A percentile compares a stretch with the other conserved stretches of the same genome.
Evolutionary conservation across 2,888 invertebrate species (phyloP).

Genomic region (Germaria angustata): DNA sequence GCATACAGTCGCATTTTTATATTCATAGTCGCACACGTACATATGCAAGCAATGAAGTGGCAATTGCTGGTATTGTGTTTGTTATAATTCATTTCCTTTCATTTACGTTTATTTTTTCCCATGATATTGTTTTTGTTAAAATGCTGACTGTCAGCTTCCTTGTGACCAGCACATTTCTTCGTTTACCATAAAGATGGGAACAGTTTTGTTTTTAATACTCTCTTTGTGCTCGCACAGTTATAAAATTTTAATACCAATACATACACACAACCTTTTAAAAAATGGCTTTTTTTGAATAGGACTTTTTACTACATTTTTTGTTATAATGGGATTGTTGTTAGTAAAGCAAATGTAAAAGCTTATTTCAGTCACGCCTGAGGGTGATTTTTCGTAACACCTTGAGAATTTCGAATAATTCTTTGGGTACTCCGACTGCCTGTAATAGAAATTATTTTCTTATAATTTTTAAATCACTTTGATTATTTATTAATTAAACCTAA

Average conservation of each 20-base stretch:
- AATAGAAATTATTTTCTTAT: too few relatives aligned
- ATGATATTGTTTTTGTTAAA: constrained; percentile 34
- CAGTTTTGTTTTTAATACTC: constrained; percentile 37
- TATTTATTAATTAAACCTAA: too few relatives aligned
- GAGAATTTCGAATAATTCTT: too few relatives aligned
- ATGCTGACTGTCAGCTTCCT: constrained; percentile 33
- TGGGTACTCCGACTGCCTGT: too few relatives aligned
- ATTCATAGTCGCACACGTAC: not conserved
- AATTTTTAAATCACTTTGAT: too few relatives aligned
- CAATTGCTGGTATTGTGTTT: not conserved
- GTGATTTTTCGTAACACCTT: too few relatives aligned
- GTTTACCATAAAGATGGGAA: constrained; percentile 15
- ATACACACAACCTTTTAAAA: not conserved
- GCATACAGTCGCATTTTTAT: not conserved
- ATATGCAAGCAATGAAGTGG: not conserved
- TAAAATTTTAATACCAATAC: not conserved
- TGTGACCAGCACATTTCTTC: constrained; percentile 18
- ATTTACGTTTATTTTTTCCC: too few relatives aligned
- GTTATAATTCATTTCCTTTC: not conserved
- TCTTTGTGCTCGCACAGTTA: constrained; percentile 1
- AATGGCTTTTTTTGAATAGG: constrained; percentile 22
- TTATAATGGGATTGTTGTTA: too few relatives aligned
- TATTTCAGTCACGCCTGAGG: too few relatives aligned
- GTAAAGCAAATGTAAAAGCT: too few relatives aligned
- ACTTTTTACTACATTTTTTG: not conserved